Conservation (phyloP, 2,888 invertebrate species). For the Polietes domitor region DNA sequence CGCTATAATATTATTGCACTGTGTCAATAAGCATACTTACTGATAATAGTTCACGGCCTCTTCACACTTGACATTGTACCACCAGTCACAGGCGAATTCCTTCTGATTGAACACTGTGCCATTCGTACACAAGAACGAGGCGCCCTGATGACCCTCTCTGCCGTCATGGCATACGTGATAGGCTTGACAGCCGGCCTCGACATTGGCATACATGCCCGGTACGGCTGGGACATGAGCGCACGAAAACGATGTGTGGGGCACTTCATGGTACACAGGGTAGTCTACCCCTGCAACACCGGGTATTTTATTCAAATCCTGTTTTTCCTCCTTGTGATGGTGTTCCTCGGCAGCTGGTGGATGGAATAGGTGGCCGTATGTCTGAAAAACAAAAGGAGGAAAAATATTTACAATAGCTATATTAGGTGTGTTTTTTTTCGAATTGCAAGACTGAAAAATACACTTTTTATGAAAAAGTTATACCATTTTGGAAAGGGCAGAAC, state of each 20-base stretch:
- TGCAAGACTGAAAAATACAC: too few species aligned
- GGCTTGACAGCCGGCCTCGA: slow-evolving; percentile 94
- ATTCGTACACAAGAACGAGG: slow-evolving; percentile 91
- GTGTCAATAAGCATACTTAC: too few species aligned
- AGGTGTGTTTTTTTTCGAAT: too few species aligned
- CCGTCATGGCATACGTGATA: slow-evolving; percentile 95
- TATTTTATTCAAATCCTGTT: slow-evolving; percentile 90
- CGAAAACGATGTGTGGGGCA: slow-evolving; percentile 90
- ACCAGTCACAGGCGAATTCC: slow-evolving; percentile 94
- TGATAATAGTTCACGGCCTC: slow-evolving; percentile 88
- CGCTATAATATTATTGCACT: too few species aligned
- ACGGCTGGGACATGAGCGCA: slow-evolving; percentile 89
- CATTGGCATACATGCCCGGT: slow-evolving; percentile 95
- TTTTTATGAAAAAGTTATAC: too few species aligned
- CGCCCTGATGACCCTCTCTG: slow-evolving; percentile 91
- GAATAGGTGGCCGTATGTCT: slow-evolving; percentile 78
- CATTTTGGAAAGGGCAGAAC: too few species aligned
- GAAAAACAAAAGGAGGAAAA: slow-evolving; percentile 27
- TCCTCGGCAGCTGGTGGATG: slow-evolving; percentile 75
- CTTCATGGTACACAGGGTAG: slow-evolving; percentile 89
- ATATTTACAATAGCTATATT: neutral
- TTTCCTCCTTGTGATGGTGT: slow-evolving; percentile 72
- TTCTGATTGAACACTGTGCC: slow-evolving; percentile 93
- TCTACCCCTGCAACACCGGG: slow-evolving; percentile 91
- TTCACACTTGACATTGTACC: slow-evolving; percentile 94